Percentiles rank a stretch among this genome's conserved stretches.
These are phyloP conservation scores for Meteorus colon DNA, from an alignment of 2,888 invertebrate species.

Conservation along the genomic window DNA sequence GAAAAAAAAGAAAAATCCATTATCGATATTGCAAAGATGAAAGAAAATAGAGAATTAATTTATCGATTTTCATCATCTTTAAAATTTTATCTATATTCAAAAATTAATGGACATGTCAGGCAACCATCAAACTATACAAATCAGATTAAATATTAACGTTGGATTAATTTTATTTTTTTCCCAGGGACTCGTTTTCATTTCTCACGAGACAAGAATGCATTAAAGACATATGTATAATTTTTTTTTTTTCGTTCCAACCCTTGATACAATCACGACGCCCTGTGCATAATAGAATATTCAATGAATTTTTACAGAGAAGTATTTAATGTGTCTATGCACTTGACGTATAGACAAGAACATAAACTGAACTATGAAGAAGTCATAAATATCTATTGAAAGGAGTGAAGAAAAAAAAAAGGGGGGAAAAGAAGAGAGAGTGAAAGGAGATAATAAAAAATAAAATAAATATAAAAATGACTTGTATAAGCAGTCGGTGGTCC, in stretches of 20 bases:
- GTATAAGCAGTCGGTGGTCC: constrained; percentile 50
- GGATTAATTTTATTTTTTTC: constrained; percentile 5
- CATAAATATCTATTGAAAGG: constrained; percentile 51
- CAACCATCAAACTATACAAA: constrained; percentile 7
- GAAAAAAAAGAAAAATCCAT: neutral
- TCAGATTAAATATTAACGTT: constrained; percentile 13
- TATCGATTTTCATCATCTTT: neutral
- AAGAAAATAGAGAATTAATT: neutral
- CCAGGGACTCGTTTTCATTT: neutral
- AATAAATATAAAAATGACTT: constrained; percentile 35
- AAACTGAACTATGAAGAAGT: constrained; percentile 43
- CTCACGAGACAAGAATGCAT: neutral
- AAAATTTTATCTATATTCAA: constrained; percentile 6
- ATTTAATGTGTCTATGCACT: neutral
- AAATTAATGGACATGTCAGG: constrained; percentile 15
- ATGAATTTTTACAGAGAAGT: neutral
- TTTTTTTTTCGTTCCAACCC: neutral
- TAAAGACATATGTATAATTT: neutral
- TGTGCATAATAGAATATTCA: constrained; percentile 8
- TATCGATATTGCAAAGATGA: neutral
- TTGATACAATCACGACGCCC: neutral
- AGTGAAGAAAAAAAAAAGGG: constrained; percentile 40
- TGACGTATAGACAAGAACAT: constrained; percentile 18
- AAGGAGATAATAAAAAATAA: constrained; percentile 38
- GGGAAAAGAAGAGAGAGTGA: constrained; percentile 32